phyloP scores from a whole-genome alignment of 2,113 vertebrate species.

The Arothron firmamentum region DNA sequence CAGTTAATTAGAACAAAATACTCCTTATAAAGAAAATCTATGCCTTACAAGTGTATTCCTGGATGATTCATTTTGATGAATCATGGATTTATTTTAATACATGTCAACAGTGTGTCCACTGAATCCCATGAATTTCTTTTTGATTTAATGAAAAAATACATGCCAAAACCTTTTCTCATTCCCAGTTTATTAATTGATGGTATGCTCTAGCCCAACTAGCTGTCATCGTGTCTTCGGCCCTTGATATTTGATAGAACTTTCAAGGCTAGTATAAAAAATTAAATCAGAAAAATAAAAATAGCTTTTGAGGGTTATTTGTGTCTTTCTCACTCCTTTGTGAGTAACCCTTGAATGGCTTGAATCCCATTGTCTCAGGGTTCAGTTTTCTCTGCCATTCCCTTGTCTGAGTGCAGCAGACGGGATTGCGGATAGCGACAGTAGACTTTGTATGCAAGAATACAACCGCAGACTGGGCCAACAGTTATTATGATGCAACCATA shows the following conservation, averaged over 20 bases:
- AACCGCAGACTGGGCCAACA: conserved; percentile 57
- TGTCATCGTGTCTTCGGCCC: not conserved
- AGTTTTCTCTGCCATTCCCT: conserved; percentile 21
- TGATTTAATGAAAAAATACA: too few relatives aligned
- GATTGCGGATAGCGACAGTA: conserved; percentile 16
- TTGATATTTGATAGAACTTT: conserved; percentile 63
- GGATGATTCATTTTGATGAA: too few relatives aligned
- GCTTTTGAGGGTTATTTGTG: conserved; percentile 20
- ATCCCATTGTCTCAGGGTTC: conserved; percentile 17
- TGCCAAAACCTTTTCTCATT: too few relatives aligned
- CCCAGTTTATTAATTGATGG: too few relatives aligned
- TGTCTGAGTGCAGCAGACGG: conserved; percentile 13
- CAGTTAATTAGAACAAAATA: too few relatives aligned
- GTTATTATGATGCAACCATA: conserved; percentile 37
- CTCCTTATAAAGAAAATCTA: too few relatives aligned
- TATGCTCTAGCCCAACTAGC: too few relatives aligned
- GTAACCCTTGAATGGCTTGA: conserved; percentile 15
- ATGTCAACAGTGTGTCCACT: too few relatives aligned
- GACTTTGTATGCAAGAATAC: conserved; percentile 57
- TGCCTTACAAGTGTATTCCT: too few relatives aligned
- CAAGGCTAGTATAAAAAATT: conserved; percentile 30
- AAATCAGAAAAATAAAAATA: conserved; percentile 9
- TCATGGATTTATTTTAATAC: too few relatives aligned
- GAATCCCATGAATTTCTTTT: too few relatives aligned
- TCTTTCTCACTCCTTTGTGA: conserved; percentile 18